Conservation (phyloP, 2,797 vertebrate species). For the Brachymystax lenok region DNA sequence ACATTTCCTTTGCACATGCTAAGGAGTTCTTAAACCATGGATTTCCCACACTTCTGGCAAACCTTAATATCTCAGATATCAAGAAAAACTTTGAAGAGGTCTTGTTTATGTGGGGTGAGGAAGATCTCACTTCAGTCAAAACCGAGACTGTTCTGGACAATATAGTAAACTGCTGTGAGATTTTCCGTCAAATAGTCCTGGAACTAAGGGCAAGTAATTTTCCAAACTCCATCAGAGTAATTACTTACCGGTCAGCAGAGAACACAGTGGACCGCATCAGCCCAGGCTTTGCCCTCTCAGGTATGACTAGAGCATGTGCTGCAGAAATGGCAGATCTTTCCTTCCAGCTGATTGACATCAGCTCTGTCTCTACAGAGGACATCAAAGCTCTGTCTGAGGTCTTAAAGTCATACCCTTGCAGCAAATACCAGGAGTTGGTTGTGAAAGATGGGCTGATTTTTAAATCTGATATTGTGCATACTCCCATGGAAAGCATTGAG, state of each 20-base stretch:
- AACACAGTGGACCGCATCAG: conserved; percentile 29
- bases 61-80: conserved; percentile 61
- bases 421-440: too few species aligned
- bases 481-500: conserved; percentile 40
- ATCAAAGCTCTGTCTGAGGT: too few species aligned
- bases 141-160: conserved; percentile 65
- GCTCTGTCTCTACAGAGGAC: too few species aligned
- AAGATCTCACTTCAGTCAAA: conserved; percentile 66
- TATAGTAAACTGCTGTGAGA: conserved; percentile 45
- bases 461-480: conserved; percentile 66
- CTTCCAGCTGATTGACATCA: too few species aligned
- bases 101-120: conserved; percentile 83
- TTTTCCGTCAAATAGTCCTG: too few species aligned
- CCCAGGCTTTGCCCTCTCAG: too few species aligned
- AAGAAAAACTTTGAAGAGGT: conserved; percentile 73
- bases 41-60: conserved; percentile 54
- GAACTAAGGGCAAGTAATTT: conserved; percentile 69
- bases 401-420: too few species aligned
- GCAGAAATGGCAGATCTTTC: too few species aligned
- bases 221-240: conserved; percentile 68
- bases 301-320: too few species aligned
- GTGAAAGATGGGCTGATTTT: conserved; percentile 64
- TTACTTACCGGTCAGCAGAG: conserved; percentile 80
- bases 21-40: conserved; percentile 56
- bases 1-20: conserved; percentile 40